Evolutionary conservation across 2,113 vertebrate genomes (phyloP), one percentile per base, ranked within the genome.

Genomic region (Apteryx mantelli): DNA sequence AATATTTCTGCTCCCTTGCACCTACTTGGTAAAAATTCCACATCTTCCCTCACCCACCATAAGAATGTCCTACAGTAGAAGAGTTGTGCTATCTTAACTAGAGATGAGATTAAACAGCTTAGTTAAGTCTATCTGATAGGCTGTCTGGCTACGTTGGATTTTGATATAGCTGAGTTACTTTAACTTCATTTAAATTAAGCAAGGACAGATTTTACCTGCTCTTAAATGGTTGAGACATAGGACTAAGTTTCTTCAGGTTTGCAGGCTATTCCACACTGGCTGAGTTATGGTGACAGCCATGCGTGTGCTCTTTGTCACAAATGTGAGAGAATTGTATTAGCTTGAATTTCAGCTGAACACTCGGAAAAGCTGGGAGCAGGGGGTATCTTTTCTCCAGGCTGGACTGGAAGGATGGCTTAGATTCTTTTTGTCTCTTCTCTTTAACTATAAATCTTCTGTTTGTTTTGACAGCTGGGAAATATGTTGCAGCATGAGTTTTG

Each of bases 241-340:
- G 38, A 69, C 7, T 18, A 25, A 70, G 5, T 44, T 85, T 56
- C 63, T 78, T 38, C 28, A 48, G 28, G 9, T 77, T 73, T 63
- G 36, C 46, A 73, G 79, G 17, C 2, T 60, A 28, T 40, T 48
- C 38, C 34, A 40, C 0, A 0, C 11, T 48, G 60, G 7, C 9
- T 32, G 5, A 40, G 38, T 65, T 65, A 66, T 60, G 17, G 7
- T 70, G 53, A 66, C 40, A 56, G 44, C n/a, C 13, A 5, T 15
- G 5, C 4, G 2, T 9, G 38, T 36, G 7, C 6, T 61, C 7
- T 42, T 73, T 65, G 53, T 71, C 65, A 68, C 28, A 55, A 66
- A 42, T 18, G 7, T 36, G 38, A 73, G 40, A 71, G 13, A 82
- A 87, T 61, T 66, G 4, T 12, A 36, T 66, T 82, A 71, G 16